phyloP scores from a whole-genome alignment of 2,797 vertebrate genomes.

The Syndactyla subalaris region DNA sequence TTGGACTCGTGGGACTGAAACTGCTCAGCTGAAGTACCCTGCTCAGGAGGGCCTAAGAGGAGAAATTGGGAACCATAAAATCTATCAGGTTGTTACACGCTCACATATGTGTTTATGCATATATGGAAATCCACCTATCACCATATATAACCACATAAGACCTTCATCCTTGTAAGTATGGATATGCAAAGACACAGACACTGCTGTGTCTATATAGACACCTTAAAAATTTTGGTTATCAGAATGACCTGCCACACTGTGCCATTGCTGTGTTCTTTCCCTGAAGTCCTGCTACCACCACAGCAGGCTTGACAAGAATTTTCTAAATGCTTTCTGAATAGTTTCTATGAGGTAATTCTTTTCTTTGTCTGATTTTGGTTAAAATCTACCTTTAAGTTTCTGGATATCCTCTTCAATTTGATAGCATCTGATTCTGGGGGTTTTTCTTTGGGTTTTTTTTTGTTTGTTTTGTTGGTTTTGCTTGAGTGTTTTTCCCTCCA shows the following conservation, averaged over 20 bases:
- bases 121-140: background rate
- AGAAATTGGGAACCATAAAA: background rate
- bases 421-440: background rate
- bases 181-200: background rate
- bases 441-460: too few species aligned
- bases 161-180: background rate
- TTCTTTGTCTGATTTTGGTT: conserved; percentile 48
- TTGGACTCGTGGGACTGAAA: background rate
- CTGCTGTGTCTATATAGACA: background rate
- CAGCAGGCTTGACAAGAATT: conserved; percentile 12
- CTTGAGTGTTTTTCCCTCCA: background rate
- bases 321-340: conserved; percentile 22
- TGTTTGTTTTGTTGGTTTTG: too few species aligned
- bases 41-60: background rate
- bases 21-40: background rate
- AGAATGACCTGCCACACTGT: conserved; percentile 28
- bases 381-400: conserved; percentile 30
- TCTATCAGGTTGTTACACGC: background rate
- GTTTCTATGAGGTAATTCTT: conserved; percentile 28
- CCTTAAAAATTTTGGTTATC: background rate
- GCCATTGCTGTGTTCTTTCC: conserved; percentile 33
- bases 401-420: background rate
- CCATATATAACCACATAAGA: background rate
- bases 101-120: background rate
- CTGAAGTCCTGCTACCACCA: conserved; percentile 43